These are phyloP conservation scores for Acanthisitta chloris DNA, from an alignment of 2,113 vertebrate species.

Conservation along the genomic window DNA sequence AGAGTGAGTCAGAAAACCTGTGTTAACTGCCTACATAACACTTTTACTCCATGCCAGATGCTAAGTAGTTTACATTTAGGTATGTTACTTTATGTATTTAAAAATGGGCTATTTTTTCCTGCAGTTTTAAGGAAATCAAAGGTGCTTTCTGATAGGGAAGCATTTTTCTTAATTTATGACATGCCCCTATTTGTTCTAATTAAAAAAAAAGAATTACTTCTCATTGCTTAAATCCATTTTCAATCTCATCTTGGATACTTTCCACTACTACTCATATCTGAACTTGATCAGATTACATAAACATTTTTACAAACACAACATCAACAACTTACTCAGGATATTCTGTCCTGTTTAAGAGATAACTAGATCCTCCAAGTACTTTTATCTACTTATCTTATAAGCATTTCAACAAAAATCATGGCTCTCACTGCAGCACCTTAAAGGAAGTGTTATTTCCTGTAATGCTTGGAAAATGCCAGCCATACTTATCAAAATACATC, in stretches of 20 bases:
- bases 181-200: neutral
- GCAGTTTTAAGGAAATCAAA: neutral
- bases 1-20: neutral
- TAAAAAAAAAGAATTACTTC: neutral
- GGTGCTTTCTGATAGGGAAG: neutral
- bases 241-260: neutral
- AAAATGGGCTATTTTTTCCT: neutral
- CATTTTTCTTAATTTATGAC: neutral
- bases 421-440: neutral
- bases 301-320: neutral
- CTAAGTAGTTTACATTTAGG: neutral
- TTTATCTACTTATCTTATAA: neutral
- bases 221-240: neutral
- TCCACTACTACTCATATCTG: neutral
- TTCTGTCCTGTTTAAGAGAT: neutral
- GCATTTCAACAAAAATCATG: neutral
- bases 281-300: neutral
- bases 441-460: neutral
- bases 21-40: neutral
- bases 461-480: neutral
- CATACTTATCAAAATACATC: neutral
- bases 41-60: neutral
- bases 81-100: neutral
- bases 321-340: neutral
- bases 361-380: neutral